Base-by-base conservation (phyloP, 2,113 vertebrate species). In the Malurus melanocephalus region DNA sequence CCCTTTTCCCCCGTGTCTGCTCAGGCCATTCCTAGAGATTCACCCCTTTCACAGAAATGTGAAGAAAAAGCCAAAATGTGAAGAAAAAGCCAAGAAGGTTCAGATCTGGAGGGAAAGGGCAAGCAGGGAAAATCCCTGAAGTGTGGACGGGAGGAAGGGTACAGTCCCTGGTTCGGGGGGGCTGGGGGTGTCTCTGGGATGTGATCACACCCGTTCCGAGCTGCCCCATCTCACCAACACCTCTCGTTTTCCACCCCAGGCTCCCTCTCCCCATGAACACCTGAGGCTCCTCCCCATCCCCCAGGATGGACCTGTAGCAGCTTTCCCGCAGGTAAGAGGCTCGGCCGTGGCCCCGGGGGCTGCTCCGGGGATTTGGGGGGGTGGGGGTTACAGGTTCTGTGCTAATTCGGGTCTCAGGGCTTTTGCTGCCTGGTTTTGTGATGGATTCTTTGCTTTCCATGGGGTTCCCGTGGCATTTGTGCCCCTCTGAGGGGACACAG, bases 271-370 rank as follows among this genome's bases (percentile, higher is more conserved):
- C 0, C 18, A 42, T 62, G 81, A 86, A n/a, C 80, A 74, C 87
- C 69, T 65, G 92, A 87, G 61, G 40, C 28, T 85, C 65, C 75
- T 43, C 1, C 17, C 17, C 28, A 45, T 3, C 10, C 10, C 82
- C 7, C 46, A 35, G 68, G 57, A 91, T 89, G 88, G 83, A 57
- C 35, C 62, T 5, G 57, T 95, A 90, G 90, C 42, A 3, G 68
- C 76, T 57, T 26, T 8, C 49, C 64, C 65, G 32, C 82, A 93
- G 94, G 95, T 96, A 94, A 92, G 95, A 79, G 75, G 28, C 74
- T 78, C 30, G 8, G 53, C 72, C 12, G 0, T 1, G 0, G 2
- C 16, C 32, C 19, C 1, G 0, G 59, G 1, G 49, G 27, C 61
- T 6, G 20, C 32, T 57, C 33, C 7, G 1, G 57, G 14, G 72